Conservation (phyloP, 2,888 invertebrate genomes). For the Epinotia nisella region DNA sequence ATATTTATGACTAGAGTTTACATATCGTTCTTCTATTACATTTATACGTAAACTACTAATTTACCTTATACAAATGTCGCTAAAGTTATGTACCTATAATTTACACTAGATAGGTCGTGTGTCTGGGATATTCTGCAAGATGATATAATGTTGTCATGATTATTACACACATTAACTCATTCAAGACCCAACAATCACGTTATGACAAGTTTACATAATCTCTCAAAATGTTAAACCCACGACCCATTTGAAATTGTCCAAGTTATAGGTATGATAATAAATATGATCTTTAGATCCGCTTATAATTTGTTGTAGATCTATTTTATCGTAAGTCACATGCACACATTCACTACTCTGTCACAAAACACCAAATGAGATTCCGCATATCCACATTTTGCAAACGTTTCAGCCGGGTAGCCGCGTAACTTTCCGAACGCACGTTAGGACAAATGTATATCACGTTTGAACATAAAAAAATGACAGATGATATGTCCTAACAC, state of each 20-base stretch:
- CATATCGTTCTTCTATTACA: not conserved
- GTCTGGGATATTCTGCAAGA: too few relatives aligned
- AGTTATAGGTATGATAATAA: not conserved
- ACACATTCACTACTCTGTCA: slow-evolving; percentile 23
- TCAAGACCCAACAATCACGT: too few relatives aligned
- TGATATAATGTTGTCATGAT: too few relatives aligned
- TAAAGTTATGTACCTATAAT: too few relatives aligned
- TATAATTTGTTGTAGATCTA: not conserved
- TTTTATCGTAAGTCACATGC: slow-evolving; percentile 1
- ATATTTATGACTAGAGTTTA: slow-evolving; percentile 1
- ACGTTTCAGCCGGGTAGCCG: not conserved
- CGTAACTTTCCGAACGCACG: not conserved
- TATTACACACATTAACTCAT: too few relatives aligned
- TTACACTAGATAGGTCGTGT: too few relatives aligned
- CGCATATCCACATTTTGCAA: not conserved
- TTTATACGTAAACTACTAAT: not conserved
- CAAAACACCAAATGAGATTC: slow-evolving; percentile 8
- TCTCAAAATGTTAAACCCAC: too few relatives aligned
- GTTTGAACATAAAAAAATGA: not conserved
- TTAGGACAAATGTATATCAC: not conserved
- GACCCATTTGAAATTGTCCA: not conserved
- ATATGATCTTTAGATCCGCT: not conserved
- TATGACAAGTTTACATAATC: too few relatives aligned
- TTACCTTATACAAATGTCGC: too few relatives aligned
- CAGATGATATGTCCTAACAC: not conserved